These are phyloP conservation scores for Xanthostigma xanthostigma DNA, from an alignment of 2,888 invertebrate species.

Conservation along the genomic window DNA sequence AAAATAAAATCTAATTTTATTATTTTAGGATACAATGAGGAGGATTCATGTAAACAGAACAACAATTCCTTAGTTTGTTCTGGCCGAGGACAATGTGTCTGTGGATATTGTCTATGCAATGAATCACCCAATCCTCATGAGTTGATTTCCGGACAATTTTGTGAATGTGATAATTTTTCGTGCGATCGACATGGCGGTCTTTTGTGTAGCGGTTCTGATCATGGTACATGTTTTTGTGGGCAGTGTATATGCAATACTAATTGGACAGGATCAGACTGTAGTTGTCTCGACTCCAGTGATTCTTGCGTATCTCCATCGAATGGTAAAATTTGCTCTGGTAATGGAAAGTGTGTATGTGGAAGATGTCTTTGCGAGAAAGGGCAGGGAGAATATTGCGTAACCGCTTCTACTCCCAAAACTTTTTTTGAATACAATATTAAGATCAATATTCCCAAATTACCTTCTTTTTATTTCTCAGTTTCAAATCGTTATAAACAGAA, in stretches of 20 bases:
- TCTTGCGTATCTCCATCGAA: slow-evolving; percentile 61
- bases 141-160: slow-evolving; percentile 60
- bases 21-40: no score
- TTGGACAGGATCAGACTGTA: slow-evolving; percentile 75
- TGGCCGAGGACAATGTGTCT: slow-evolving; percentile 65
- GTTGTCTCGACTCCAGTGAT: slow-evolving; percentile 59
- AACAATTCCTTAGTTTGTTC: slow-evolving; percentile 51
- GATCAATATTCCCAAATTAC: no score
- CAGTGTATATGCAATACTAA: slow-evolving; percentile 64
- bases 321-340: slow-evolving; percentile 58
- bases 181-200: slow-evolving; percentile 72
- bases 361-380: slow-evolving; percentile 62
- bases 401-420: no score
- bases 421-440: no score
- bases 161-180: slow-evolving; percentile 93
- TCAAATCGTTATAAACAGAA: no score
- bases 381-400: slow-evolving; percentile 78
- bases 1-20: no score
- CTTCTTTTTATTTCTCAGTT: no score
- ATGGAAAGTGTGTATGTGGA: slow-evolving; percentile 86
- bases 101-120: slow-evolving; percentile 64
- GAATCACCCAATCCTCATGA: slow-evolving; percentile 45
- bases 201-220: slow-evolving; percentile 42
- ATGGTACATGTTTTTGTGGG: slow-evolving; percentile 82
- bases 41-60: slow-evolving; percentile 28